Base-by-base conservation (phyloP, 2,113 vertebrate genomes). In the Pagrus major region DNA sequence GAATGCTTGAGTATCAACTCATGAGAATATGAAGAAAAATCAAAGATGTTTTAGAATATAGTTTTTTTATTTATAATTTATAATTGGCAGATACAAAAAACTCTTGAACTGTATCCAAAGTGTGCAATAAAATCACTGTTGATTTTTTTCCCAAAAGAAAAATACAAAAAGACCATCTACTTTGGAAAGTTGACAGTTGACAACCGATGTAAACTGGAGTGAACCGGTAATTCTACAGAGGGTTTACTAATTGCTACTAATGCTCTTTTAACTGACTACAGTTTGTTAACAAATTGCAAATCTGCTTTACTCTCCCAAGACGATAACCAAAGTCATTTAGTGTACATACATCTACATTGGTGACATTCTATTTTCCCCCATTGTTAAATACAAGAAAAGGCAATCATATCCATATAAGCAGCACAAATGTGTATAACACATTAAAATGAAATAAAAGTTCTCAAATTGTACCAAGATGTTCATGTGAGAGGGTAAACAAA, bases 41-140 rank as follows among this genome's bases (percentile, higher is more conserved):
- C 2, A 2, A 47, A 47, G 44, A 21, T 20, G 2, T 92, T 88
- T 93, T 93, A 95, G 96, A 96, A 96, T 96, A 97, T 83, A 94
- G 93, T 93, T 90, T 94, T 95, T 89, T 96, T 95, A 93, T 95
- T 96, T 97, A 97, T 96, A 97, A 91, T 95, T 91, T 95, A 96
- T 97, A 97, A 90, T 97, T 95, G 96, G 96, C 93, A 97, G 96
- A 97, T 97, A 97, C 96, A 97, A 97, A 97, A 96, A 96, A 93
- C 94, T 96, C 95, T 96, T 96, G 93, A 96, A 97, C 96, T 96
- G 96, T 96, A 96, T 97, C 95, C 95, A 98, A 98, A 98, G 96
- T 97, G 96, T 98, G 96, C 97, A 98, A 98, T 96, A 97, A 97
- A 97, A 96, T 96, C 96, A 97, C 95, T 95, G 94, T 95, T 96